These are phyloP conservation scores for Arctopsyche grandis DNA, from an alignment of 1,140 invertebrate genomes.

Conservation along the genomic window DNA sequence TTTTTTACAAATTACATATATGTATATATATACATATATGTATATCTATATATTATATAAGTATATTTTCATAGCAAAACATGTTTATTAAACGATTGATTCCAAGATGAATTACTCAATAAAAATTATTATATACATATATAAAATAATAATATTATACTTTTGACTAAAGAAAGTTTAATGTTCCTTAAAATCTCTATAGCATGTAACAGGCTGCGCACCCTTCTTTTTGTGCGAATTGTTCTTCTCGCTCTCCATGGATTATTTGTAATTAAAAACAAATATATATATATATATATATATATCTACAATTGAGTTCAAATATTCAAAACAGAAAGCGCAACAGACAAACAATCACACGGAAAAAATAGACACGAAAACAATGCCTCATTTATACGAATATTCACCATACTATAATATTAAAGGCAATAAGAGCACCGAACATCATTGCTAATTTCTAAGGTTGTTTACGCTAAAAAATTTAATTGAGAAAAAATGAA, in stretches of 20 bases:
- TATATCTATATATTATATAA: too few relatives aligned
- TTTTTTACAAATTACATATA: constrained; percentile 46
- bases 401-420: too few relatives aligned
- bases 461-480: too few relatives aligned
- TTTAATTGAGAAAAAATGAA: too few relatives aligned
- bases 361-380: too few relatives aligned
- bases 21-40: constrained; percentile 1
- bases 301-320: constrained; percentile 41
- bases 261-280: constrained; percentile 50
- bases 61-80: constrained; percentile 53
- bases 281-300: too few relatives aligned
- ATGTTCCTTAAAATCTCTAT: constrained; percentile 43
- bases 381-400: too few relatives aligned
- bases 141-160: constrained; percentile 22
- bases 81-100: constrained; percentile 28
- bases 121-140: background rate
- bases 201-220: constrained; percentile 37
- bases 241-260: constrained; percentile 45
- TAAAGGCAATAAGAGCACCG: too few relatives aligned
- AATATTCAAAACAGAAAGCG: constrained; percentile 22
- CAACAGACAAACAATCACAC: constrained; percentile 2
- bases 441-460: too few relatives aligned
- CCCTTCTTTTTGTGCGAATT: constrained; percentile 54
- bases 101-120: background rate
- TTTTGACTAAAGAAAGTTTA: constrained; percentile 25